Evolutionary conservation across 2,888 invertebrate species (phyloP), one percentile per base, ranked within the genome.

Genomic region (Caenorhabditis doughertyi): DNA sequence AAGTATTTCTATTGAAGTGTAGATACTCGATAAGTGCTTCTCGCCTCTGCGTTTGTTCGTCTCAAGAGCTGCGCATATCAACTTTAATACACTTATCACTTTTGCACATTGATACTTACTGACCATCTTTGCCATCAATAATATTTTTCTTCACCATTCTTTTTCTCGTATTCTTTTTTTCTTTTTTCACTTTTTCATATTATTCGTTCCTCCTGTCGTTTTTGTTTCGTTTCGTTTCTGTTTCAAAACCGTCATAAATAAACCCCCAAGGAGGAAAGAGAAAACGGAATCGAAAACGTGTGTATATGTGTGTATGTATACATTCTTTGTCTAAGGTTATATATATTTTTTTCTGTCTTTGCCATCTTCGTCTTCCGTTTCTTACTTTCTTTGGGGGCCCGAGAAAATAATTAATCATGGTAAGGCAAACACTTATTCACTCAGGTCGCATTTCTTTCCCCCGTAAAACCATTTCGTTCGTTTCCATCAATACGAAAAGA

Each of bases 31-130:
- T 68, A 77, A 77, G 77, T 77, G 77, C 68, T 77, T 68, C 77
- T 68, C 68, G 62, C 62, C 67, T 60, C 11, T 65, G 35, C 58
- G 32, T 58, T 58, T 60, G 51, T 60, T 42, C 13, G 67, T 58
- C 76, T 77, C 77, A 77, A 77, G 77, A 68, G 77, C 68, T n/a
- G 58, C 68, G 60, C 60, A 62, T 77, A 62, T 77, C 67, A 76
- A 76, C 74, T 74, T 74, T 65, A 67, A 67, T 65, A 58, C 74
- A 67, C 74, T 42, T 62, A 1, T 27, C 44, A 11, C 13, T 53
- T 72, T 49, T 23, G 39, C 64, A 44, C 53, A 44, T 39, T 53
- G 62, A 53, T 47, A 73, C 64, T 27, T 64, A 44, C 23, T 58
- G 60, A 62, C 72, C 72, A 62, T 39, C 23, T 62, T 35, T 53